phyloP scores from a whole-genome alignment of 2,797 vertebrate species.

The Lerista edwardsae region DNA sequence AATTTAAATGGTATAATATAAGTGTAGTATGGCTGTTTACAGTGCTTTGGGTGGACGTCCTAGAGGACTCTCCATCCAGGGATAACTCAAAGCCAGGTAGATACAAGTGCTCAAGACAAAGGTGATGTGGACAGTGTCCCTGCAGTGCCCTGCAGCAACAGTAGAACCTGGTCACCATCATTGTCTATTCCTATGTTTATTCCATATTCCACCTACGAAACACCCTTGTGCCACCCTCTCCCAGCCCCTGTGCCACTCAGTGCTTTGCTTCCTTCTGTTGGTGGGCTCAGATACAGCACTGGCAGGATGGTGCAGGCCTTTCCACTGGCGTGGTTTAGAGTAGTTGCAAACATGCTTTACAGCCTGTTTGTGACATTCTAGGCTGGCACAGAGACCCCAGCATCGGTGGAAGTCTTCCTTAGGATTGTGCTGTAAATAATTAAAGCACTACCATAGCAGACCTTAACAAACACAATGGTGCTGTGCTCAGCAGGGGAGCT shows the following conservation, averaged over 20 bases:
- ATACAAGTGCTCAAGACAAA: neutral
- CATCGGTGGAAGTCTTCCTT: too few species aligned
- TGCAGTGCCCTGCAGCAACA: neutral
- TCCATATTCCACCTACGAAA: too few species aligned
- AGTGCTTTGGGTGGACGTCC: neutral
- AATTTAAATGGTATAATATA: neutral
- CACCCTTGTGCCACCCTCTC: too few species aligned
- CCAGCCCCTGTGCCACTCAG: too few species aligned
- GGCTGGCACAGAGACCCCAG: too few species aligned
- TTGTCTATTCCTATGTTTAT: neutral
- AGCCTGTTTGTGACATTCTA: too few species aligned
- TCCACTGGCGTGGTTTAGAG: too few species aligned
- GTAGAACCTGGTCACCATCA: neutral
- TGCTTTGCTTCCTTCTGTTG: too few species aligned
- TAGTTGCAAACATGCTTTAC: too few species aligned
- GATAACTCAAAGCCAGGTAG: neutral
- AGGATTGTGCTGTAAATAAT: too few species aligned
- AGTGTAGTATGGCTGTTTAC: neutral
- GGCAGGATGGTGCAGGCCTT: too few species aligned
- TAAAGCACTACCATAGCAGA: neutral
- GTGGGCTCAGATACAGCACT: too few species aligned
- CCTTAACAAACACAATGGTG: neutral
- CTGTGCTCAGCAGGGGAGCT: neutral
- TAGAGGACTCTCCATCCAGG: neutral
- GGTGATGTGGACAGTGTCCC: neutral